A percentile compares a stretch with the other conserved stretches of the same genome.
Conservation (phyloP, 2,113 vertebrate genomes). For the Siniperca knerii region DNA sequence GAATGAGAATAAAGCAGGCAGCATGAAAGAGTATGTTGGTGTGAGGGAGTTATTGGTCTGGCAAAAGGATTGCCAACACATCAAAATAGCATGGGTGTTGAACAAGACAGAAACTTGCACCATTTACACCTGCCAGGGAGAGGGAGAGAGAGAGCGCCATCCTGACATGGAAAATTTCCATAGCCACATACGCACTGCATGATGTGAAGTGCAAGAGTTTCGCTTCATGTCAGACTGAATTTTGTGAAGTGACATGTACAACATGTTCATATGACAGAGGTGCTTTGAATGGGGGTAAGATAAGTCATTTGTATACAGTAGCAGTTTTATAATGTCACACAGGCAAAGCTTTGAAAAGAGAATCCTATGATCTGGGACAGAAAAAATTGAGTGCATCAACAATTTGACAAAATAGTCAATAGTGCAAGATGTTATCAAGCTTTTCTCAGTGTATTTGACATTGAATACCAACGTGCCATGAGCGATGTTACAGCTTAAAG, state of each 20-base stretch:
- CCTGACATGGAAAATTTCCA: conserved; percentile 72
- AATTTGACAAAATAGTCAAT: conserved; percentile 36
- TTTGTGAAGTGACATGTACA: conserved; percentile 68
- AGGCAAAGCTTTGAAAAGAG: conserved; percentile 53
- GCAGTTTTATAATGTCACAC: conserved; percentile 47
- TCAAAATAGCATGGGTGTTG: conserved; percentile 82
- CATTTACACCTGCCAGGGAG: conserved; percentile 80
- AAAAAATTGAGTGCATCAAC: conserved; percentile 12
- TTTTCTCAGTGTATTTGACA: background rate
- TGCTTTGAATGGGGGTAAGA: conserved; percentile 63
- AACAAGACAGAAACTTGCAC: conserved; percentile 83
- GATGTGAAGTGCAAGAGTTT: conserved; percentile 66
- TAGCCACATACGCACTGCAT: conserved; percentile 51
- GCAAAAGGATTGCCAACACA: conserved; percentile 84
- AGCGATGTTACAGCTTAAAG: conserved; percentile 7
- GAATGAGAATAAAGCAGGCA: conserved; percentile 83
- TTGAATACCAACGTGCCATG: conserved; percentile 8
- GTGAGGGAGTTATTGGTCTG: conserved; percentile 83
- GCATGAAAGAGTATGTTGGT: conserved; percentile 84
- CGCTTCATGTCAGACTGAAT: conserved; percentile 69
- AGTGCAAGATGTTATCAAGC: background rate
- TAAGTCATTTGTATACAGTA: conserved; percentile 65
- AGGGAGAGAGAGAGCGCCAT: conserved; percentile 35
- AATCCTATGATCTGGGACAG: conserved; percentile 15
- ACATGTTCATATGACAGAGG: conserved; percentile 66